phyloP scores from a whole-genome alignment of 2,113 vertebrate genomes.

The Nothobranchius furzeri region DNA sequence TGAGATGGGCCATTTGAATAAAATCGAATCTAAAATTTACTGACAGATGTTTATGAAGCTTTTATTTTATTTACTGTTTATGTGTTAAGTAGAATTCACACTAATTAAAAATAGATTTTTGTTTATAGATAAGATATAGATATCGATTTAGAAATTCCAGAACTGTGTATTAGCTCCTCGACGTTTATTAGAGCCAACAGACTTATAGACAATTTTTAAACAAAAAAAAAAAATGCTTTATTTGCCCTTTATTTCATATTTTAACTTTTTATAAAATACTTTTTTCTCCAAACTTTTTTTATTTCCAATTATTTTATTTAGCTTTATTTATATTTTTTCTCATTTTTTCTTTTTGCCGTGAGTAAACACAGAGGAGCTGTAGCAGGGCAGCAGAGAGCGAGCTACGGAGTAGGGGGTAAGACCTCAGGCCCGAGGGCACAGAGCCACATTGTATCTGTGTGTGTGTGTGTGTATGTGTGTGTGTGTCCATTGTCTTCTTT shows the following conservation, averaged over 20 bases:
- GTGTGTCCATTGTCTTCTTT: slow-evolving; percentile 35
- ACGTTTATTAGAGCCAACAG: too few species aligned
- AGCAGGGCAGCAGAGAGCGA: slow-evolving; percentile 23
- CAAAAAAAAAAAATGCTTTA: too few species aligned
- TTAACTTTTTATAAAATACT: too few species aligned
- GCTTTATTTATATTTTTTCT: slow-evolving; percentile 13
- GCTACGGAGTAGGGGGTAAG: slow-evolving; percentile 36
- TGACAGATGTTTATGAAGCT: neutral
- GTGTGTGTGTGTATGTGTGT: slow-evolving; percentile 30
- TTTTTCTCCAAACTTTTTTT: neutral
- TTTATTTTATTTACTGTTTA: neutral
- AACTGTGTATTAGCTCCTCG: too few species aligned
- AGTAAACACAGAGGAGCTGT: slow-evolving; percentile 34
- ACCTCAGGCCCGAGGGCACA: slow-evolving; percentile 54
- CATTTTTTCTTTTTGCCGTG: slow-evolving; percentile 17
- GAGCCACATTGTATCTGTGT: slow-evolving; percentile 41
- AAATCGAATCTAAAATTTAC: neutral
- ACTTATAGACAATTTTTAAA: too few species aligned
- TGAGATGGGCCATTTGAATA: neutral
- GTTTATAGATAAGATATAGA: too few species aligned
- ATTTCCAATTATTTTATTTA: neutral
- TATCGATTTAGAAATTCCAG: too few species aligned
- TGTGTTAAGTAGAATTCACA: neutral
- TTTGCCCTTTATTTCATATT: too few species aligned
- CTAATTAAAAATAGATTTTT: too few species aligned